Percentiles rank a stretch among this genome's conserved stretches.
Conservation (phyloP, 2,113 vertebrate species). For the Bubo bubo region DNA sequence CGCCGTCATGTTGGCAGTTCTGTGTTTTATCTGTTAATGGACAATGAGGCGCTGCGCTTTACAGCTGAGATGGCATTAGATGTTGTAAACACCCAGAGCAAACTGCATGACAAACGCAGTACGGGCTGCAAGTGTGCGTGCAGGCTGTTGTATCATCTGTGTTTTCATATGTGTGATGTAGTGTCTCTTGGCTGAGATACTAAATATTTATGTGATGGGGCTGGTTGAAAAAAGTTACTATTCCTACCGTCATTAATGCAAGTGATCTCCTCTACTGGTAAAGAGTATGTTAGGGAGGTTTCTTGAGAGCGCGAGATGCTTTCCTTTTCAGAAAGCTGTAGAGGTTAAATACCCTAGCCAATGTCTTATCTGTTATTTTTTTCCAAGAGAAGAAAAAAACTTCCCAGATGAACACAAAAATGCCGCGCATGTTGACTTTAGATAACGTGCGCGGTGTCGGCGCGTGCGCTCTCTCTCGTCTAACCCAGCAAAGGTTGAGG, state of each 20-base stretch:
- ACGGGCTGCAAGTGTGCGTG: fast-evolving
- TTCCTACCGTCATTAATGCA: fast-evolving
- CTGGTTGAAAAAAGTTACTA: fast-evolving
- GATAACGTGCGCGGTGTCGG: fast-evolving
- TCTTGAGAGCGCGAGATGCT: not conserved
- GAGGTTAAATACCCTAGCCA: not conserved
- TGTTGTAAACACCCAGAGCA: not conserved
- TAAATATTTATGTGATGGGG: not conserved
- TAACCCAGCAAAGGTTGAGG: not conserved
- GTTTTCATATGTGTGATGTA: not conserved
- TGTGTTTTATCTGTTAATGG: not conserved
- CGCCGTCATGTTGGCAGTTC: not conserved
- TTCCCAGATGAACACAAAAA: not conserved
- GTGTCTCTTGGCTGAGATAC: not conserved
- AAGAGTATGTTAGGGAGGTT: not conserved
- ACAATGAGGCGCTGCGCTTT: not conserved
- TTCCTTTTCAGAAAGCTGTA: not conserved
- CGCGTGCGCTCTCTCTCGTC: not conserved
- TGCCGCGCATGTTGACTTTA: not conserved
- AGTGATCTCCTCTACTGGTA: fast-evolving
- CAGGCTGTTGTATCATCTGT: not conserved
- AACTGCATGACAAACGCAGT: not conserved
- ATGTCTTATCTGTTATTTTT: not conserved
- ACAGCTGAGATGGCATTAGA: not conserved
- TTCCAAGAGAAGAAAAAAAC: not conserved